Conservation (phyloP, 2,113 vertebrate genomes). For the Myodes glareolus region DNA sequence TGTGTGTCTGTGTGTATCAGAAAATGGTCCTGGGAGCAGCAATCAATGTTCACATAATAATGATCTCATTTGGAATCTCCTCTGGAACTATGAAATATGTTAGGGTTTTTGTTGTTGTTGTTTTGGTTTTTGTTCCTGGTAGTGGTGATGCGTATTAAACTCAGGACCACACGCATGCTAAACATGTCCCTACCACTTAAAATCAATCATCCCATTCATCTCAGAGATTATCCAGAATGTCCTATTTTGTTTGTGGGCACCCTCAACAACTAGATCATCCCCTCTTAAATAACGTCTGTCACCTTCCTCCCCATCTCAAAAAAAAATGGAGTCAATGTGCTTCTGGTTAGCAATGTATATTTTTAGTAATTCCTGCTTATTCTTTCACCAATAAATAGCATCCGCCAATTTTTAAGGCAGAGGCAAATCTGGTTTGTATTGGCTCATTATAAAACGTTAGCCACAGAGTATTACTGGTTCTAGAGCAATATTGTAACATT, state of each 20-base stretch:
- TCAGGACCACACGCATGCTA: neutral
- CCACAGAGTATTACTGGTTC: constrained; percentile 7
- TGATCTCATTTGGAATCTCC: neutral
- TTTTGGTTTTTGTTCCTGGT: neutral
- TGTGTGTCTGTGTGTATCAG: too few species aligned
- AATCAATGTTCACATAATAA: neutral
- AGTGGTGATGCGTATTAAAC: neutral
- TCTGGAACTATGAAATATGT: neutral
- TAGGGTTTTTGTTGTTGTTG: neutral
- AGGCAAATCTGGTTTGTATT: constrained; percentile 62
- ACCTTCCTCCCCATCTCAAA: neutral
- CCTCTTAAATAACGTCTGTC: neutral
- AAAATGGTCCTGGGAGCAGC: neutral
- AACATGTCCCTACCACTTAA: neutral
- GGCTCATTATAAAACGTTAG: constrained; percentile 63
- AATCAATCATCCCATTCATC: neutral
- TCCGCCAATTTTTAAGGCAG: constrained; percentile 56
- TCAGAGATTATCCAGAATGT: neutral
- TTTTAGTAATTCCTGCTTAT: neutral
- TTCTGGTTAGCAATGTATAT: neutral
- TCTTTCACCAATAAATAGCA: constrained; percentile 50
- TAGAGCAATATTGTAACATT: constrained; percentile 21
- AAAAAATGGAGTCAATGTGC: neutral
- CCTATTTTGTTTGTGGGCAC: neutral
- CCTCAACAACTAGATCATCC: neutral